Conservation (phyloP, 2,888 invertebrate genomes). For the Anorthoa munda region DNA sequence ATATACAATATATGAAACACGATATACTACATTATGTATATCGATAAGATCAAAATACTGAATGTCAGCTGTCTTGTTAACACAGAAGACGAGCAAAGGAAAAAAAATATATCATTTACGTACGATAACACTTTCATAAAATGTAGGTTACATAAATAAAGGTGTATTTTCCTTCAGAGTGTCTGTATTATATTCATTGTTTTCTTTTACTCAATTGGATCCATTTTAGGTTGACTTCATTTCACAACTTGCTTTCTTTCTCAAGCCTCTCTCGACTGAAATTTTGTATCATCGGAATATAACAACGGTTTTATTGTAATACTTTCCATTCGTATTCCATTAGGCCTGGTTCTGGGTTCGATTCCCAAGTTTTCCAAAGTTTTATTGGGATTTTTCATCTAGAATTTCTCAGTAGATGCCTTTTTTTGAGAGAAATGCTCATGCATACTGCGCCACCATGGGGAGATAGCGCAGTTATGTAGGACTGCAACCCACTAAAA, state of each 20-base stretch:
- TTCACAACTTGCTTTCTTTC: conserved; percentile 27
- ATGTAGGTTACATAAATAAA: conserved; percentile 36
- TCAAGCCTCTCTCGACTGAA: conserved; percentile 15
- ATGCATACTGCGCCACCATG: too few species aligned
- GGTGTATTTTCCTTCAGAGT: conserved; percentile 31
- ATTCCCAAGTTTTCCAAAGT: too few species aligned
- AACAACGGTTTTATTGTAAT: background rate
- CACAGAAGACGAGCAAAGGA: conserved; percentile 31
- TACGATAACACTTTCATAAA: conserved; percentile 43
- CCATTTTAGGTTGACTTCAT: conserved; percentile 46
- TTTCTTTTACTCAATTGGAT: conserved; percentile 53
- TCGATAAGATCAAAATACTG: conserved; percentile 32
- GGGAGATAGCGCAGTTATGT: too few species aligned
- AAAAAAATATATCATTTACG: conserved; percentile 42
- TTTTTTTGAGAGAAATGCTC: too few species aligned
- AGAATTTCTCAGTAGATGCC: too few species aligned
- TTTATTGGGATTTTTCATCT: too few species aligned
- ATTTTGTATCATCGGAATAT: conserved; percentile 14
- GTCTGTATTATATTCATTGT: conserved; percentile 43
- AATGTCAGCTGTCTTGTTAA: conserved; percentile 54
- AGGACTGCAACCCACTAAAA: too few species aligned
- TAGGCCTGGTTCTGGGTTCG: too few species aligned
- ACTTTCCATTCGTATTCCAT: background rate
- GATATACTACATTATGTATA: background rate
- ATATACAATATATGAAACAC: too few species aligned